phyloP scores from a whole-genome alignment of 2,797 vertebrate species.

The Anisognathus igniventris region DNA sequence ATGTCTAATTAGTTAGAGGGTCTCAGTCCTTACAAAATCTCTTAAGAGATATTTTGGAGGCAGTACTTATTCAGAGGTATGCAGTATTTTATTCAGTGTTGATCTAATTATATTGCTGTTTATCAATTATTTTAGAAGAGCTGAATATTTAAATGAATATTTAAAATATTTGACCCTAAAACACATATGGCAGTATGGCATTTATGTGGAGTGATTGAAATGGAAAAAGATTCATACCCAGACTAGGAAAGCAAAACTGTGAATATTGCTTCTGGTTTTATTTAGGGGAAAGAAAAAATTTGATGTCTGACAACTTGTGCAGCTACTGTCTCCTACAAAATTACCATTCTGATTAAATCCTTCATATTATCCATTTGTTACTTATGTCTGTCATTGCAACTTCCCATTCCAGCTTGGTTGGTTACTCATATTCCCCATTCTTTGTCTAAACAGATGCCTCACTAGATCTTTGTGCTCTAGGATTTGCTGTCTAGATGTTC shows the following conservation, averaged over 20 bases:
- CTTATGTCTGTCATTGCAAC: background rate
- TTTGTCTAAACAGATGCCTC: background rate
- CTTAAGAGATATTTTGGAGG: background rate
- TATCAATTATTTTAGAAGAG: background rate
- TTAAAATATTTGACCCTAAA: background rate
- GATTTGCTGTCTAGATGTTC: background rate
- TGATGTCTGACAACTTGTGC: background rate
- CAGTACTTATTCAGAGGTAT: background rate
- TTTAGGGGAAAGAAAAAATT: background rate
- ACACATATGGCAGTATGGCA: background rate
- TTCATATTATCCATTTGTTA: background rate
- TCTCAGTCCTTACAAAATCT: background rate
- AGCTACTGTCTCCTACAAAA: background rate
- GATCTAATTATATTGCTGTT: background rate
- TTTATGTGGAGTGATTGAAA: background rate
- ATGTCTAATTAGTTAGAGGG: background rate
- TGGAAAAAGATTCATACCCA: background rate
- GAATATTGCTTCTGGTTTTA: background rate
- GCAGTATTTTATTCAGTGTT: background rate
- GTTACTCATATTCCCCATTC: background rate
- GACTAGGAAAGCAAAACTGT: background rate
- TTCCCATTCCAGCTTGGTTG: slow-evolving; percentile 11
- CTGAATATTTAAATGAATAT: background rate
- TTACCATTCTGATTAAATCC: background rate
- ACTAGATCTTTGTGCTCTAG: background rate